Evolutionary conservation across 2,113 vertebrate genomes (phyloP).

Genomic region (Apodemus sylvaticus): DNA sequence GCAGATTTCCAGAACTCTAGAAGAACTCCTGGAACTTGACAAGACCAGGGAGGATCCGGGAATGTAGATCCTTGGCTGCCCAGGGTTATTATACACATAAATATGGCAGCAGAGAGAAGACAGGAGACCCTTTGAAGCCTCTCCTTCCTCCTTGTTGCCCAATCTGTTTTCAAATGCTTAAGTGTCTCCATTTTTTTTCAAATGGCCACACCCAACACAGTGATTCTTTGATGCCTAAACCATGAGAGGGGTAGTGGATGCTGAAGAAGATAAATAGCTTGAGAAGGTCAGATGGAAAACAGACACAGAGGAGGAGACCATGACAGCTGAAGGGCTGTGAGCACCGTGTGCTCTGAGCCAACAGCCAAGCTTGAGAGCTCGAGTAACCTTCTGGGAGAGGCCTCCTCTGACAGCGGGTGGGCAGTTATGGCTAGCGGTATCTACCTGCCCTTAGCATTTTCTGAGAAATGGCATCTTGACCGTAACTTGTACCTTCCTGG

Average conservation of each 20-base stretch:
- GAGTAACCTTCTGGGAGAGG: background rate
- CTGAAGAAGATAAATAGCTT: slow-evolving; percentile 42
- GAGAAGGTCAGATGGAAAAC: slow-evolving; percentile 61
- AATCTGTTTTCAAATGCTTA: slow-evolving; percentile 32
- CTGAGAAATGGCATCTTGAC: background rate
- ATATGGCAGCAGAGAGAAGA: background rate
- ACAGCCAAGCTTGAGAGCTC: background rate
- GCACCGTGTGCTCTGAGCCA: background rate
- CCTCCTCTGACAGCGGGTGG: background rate
- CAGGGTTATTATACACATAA: background rate
- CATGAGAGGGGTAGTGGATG: slow-evolving; percentile 24
- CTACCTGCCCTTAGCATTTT: background rate
- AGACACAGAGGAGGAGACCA: slow-evolving; percentile 14
- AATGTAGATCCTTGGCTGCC: background rate
- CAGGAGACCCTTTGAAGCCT: background rate
- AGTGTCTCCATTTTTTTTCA: slow-evolving; percentile 53
- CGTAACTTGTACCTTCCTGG: background rate
- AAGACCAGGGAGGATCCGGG: slow-evolving; percentile 25
- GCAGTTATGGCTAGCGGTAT: rapidly evolving
- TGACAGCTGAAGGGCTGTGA: background rate
- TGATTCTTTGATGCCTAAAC: slow-evolving; percentile 47
- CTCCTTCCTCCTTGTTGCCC: slow-evolving; percentile 26
- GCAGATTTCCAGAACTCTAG: slow-evolving; percentile 23
- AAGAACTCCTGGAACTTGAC: background rate
- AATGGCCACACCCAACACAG: background rate